Percentiles rank a stretch among this genome's conserved stretches.
Conservation (phyloP, 2,888 invertebrate species). For the Andrena camellia region DNA sequence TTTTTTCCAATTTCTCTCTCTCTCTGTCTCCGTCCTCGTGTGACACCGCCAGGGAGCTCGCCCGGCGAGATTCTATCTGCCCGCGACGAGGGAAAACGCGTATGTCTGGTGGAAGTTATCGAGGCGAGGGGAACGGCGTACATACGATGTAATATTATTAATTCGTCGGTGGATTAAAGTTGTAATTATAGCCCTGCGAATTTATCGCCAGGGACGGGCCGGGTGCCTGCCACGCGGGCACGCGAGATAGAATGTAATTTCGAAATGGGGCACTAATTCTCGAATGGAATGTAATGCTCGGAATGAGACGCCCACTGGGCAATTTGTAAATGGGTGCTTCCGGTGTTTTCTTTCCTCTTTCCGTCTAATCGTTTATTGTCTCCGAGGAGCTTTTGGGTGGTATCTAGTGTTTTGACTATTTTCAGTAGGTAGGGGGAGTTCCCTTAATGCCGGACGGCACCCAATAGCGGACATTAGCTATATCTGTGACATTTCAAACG, state of each 20-base stretch:
- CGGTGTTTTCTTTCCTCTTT: neutral
- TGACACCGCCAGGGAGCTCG: neutral
- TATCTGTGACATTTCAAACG: too few relatives aligned
- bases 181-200: slow-evolving; percentile 46
- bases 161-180: slow-evolving; percentile 43
- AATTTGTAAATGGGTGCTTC: slow-evolving; percentile 38
- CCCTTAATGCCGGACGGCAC: too few relatives aligned
- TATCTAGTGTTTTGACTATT: neutral
- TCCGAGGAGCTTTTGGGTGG: neutral
- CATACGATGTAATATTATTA: slow-evolving; percentile 46
- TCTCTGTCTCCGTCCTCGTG: neutral
- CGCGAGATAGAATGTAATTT: slow-evolving; percentile 52
- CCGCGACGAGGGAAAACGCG: slow-evolving; percentile 4
- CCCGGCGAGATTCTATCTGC: slow-evolving; percentile 12
- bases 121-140: neutral
- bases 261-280: slow-evolving; percentile 54
- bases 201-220: slow-evolving; percentile 36
- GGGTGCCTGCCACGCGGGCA: neutral
- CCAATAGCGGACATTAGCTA: too few relatives aligned
- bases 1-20: neutral
- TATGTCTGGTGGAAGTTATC: neutral
- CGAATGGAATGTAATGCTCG: slow-evolving; percentile 41
- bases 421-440: too few relatives aligned
- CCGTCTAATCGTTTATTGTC: slow-evolving; percentile 6
- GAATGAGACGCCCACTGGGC: slow-evolving; percentile 25